These are phyloP conservation scores for Seriola quinqueradiata DNA, from an alignment of 2,113 vertebrate species.

Conservation along the genomic window DNA sequence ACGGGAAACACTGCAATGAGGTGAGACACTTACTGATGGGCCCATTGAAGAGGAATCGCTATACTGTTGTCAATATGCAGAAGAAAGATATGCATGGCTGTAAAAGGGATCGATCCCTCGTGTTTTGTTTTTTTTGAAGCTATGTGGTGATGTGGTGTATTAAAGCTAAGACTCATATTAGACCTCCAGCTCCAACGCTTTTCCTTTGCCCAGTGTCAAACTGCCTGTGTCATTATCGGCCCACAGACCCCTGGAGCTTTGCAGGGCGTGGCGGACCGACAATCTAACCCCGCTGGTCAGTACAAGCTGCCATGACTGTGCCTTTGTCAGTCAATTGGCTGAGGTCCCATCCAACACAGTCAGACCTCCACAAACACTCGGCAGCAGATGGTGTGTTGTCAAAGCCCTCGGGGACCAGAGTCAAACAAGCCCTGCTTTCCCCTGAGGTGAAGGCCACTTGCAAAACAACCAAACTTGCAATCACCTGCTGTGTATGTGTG, in stretches of 20 bases:
- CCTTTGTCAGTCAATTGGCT: conserved; percentile 45
- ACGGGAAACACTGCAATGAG: conserved; percentile 8
- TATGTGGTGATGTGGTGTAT: neutral
- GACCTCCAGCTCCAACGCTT: neutral
- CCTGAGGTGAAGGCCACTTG: conserved; percentile 33
- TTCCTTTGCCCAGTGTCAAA: conserved; percentile 21
- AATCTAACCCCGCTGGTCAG: conserved; percentile 8
- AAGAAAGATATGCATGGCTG: conserved; percentile 10
- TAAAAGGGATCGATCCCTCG: conserved; percentile 1
- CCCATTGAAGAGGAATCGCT: conserved; percentile 20
- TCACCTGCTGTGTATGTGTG: conserved; percentile 27
- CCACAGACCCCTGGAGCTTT: conserved; percentile 42
- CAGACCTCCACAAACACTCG: conserved; percentile 3
- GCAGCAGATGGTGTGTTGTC: conserved; percentile 65
- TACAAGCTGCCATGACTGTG: conserved; percentile 26
- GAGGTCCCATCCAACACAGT: conserved; percentile 40
- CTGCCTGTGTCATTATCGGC: conserved; percentile 54
- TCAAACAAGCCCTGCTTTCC: conserved; percentile 55
- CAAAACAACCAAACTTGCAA: conserved; percentile 23
- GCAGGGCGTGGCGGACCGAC: conserved; percentile 8
- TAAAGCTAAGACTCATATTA: neutral
- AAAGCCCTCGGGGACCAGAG: conserved; percentile 51
- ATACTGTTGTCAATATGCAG: conserved; percentile 18
- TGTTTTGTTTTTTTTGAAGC: neutral
- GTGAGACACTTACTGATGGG: conserved; percentile 53